Base-by-base conservation (phyloP, 2,113 vertebrate species). In the Proteles cristata region DNA sequence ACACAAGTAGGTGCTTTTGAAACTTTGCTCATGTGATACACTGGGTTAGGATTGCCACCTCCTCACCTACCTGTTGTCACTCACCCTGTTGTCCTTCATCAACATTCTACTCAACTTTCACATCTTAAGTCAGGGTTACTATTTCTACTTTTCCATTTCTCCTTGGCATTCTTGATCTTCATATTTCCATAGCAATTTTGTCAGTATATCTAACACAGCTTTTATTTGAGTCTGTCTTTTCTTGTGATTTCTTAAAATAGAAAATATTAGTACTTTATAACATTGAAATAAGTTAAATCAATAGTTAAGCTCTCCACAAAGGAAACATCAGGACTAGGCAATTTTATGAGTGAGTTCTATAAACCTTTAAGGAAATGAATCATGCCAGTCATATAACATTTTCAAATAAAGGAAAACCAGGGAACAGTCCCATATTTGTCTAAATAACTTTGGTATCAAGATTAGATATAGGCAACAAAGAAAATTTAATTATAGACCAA, bases 81-180 rank as follows among this genome's bases (percentile, higher is more conserved):
- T 39, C 39, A 39, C 55, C 25, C 2, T 14, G 31, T 26, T 91
- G 43, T 55, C 55, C 6, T 23, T 43, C 50, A 4, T 33, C 63
- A 71, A 58, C 21, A 58, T 9, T 63, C 15, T 48, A 63, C 21
- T 92, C 16, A 21, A 26, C 48, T 50, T n/a, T 93, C 48, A 53
- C 63, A 43, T 16, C 61, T 87, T 82, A 10, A 4, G 2, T 88
- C 73, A 76, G n/a, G 31, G 10, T 48, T 71, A 23, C 11, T 31
- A 23, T 14, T 43, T 85, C 50, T 96, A 45, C 11, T 69, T 88
- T 90, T 68, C 28, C 33, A 14, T 93, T 97, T 83, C 68, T 89
- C 23, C 11, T 58, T n/a, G 50, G n/a, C 11, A 50, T 21, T 73
- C 7, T 63, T 15, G 53, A 74, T 85, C 3, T 5, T 55, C 25